Evolutionary conservation across 2,113 vertebrate genomes (phyloP).

Genomic region (Phoxinus phoxinus): DNA sequence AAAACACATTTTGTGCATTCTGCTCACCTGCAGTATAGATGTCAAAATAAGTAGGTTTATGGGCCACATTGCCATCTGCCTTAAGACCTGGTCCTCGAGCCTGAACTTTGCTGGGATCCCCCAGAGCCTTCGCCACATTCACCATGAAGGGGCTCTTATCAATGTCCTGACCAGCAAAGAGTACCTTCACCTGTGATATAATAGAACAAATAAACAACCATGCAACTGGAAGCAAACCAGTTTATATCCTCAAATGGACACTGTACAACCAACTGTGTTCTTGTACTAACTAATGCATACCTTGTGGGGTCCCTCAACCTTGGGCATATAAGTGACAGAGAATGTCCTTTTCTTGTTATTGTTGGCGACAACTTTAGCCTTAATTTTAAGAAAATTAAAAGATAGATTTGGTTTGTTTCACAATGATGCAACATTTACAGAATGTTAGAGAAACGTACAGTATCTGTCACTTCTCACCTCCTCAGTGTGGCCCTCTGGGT

Average conservation of each 20-base stretch:
- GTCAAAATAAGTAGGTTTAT: conserved; percentile 96
- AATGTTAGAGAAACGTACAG: background rate
- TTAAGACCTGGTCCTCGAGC: conserved; percentile 92
- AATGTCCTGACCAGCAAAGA: conserved; percentile 95
- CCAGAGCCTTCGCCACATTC: conserved; percentile 85
- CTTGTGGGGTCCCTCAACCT: conserved; percentile 94
- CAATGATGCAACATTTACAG: background rate
- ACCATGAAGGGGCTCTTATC: conserved; percentile 92
- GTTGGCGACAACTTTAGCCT: conserved; percentile 91
- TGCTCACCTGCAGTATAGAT: conserved; percentile 94
- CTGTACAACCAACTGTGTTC: background rate
- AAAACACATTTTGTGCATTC: background rate
- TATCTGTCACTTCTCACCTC: conserved; percentile 76
- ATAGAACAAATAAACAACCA: conserved; percentile 1
- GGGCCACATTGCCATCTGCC: conserved; percentile 86
- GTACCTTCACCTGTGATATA: conserved; percentile 87
- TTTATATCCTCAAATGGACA: background rate
- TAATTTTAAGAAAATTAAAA: conserved; percentile 57
- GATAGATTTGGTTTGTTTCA: background rate
- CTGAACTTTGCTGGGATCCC: conserved; percentile 90
- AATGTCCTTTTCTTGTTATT: conserved; percentile 90
- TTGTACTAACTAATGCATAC: conserved; percentile 68
- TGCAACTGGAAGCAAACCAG: background rate
- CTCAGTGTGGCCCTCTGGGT: conserved; percentile 94
- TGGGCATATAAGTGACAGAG: conserved; percentile 89